A percentile compares a stretch with the other conserved stretches of the same genome.
phyloP scores from a whole-genome alignment of 2,113 vertebrate genomes.

The Gobio gobio region DNA sequence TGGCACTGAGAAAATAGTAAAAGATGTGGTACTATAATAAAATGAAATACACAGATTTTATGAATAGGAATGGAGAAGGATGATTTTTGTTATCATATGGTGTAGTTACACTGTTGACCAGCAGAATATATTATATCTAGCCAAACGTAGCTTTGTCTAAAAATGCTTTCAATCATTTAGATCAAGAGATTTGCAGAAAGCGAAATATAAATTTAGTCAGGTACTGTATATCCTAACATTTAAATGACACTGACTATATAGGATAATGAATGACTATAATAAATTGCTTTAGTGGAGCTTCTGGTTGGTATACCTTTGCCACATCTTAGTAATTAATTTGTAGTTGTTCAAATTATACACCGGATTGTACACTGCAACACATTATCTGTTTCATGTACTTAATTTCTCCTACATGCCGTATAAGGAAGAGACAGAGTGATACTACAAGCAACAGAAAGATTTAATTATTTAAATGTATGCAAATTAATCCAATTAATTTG shows the following conservation, averaged over 20 bases:
- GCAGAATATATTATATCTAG: no score
- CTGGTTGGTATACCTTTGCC: not conserved
- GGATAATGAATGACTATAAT: not conserved
- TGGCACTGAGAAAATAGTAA: no score
- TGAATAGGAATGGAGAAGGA: not conserved
- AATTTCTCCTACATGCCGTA: not conserved
- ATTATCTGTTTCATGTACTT: slow-evolving; percentile 17
- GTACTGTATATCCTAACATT: not conserved
- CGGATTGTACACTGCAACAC: not conserved
- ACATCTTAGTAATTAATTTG: not conserved
- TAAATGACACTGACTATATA: not conserved
- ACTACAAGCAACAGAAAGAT: not conserved
- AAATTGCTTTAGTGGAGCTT: not conserved
- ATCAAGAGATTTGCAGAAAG: not conserved
- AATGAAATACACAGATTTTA: not conserved
- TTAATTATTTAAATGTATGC: slow-evolving; percentile 26
- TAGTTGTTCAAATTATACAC: not conserved
- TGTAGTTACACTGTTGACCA: not conserved
- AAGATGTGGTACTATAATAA: no score
- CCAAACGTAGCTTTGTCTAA: no score
- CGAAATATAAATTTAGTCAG: not conserved
- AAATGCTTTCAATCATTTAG: not conserved
- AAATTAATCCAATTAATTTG: slow-evolving; percentile 14
- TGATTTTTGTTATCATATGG: not conserved
- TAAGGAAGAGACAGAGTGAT: not conserved